Conservation (phyloP, 2,113 vertebrate genomes). For the Entelurus aequoreus region DNA sequence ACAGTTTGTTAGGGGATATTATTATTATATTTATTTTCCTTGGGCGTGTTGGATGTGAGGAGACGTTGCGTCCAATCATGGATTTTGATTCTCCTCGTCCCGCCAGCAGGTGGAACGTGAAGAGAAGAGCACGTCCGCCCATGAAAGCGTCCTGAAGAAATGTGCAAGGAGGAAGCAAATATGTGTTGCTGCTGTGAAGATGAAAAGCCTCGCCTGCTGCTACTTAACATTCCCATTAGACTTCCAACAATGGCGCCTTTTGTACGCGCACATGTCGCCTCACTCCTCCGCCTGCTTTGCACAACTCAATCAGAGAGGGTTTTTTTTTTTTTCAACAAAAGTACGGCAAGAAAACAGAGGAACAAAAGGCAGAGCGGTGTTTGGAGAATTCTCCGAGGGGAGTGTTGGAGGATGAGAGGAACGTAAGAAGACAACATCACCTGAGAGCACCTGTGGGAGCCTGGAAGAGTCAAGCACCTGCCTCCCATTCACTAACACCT, state of each 20-base stretch:
- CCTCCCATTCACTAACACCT: too few species aligned
- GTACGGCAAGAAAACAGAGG: slow-evolving; percentile 15
- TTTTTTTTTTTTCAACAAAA: too few species aligned
- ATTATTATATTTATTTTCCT: too few species aligned
- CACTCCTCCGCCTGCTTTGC: slow-evolving; percentile 47
- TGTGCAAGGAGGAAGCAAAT: slow-evolving; percentile 28
- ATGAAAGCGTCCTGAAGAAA: slow-evolving; percentile 66
- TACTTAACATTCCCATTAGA: slow-evolving; percentile 66
- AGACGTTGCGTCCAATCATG: slow-evolving; percentile 32
- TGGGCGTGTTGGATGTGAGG: too few species aligned
- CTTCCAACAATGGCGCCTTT: slow-evolving; percentile 47
- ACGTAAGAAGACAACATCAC: background rate
- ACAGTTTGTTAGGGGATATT: too few species aligned
- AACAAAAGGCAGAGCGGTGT: slow-evolving; percentile 33
- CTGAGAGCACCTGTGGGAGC: slow-evolving; percentile 25
- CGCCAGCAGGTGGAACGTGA: slow-evolving; percentile 26
- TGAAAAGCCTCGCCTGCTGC: slow-evolving; percentile 60
- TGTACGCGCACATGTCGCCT: slow-evolving; percentile 44
- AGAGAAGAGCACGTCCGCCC: slow-evolving; percentile 44
- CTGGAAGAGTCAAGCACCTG: slow-evolving; percentile 24
- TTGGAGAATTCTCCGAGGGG: slow-evolving; percentile 47
- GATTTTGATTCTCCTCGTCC: slow-evolving; percentile 52
- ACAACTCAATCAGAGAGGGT: slow-evolving; percentile 60
- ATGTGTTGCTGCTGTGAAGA: slow-evolving; percentile 23
- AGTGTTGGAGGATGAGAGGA: slow-evolving; percentile 29